Evolutionary conservation across 1,140 invertebrate genomes (phyloP).

Genomic region (Lepidurus apus): DNA sequence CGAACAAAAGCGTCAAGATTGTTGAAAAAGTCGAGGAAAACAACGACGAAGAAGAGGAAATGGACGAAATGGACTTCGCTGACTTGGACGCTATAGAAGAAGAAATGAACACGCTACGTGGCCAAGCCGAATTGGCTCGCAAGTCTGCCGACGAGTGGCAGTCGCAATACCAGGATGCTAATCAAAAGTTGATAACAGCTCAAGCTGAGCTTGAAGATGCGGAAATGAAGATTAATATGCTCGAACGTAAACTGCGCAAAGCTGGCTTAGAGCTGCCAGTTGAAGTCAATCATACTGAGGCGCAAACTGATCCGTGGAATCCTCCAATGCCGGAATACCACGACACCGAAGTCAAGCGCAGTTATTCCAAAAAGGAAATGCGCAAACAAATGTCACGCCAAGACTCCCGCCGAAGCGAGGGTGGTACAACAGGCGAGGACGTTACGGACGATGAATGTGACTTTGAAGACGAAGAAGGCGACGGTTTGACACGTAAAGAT

Average conservation of each 20-base stretch:
- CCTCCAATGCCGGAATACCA: constrained; percentile 36
- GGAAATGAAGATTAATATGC: constrained; percentile 63
- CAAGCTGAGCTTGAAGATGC: constrained; percentile 71
- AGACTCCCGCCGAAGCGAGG: constrained; percentile 34
- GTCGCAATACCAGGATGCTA: constrained; percentile 64
- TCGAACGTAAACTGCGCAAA: constrained; percentile 53
- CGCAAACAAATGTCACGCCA: constrained; percentile 39
- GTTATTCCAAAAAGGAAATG: constrained; percentile 41
- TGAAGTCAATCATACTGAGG: constrained; percentile 35
- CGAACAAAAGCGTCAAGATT: constrained; percentile 35
- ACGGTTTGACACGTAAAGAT: constrained; percentile 47
- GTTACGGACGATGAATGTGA: constrained; percentile 30
- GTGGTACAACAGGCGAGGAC: constrained; percentile 27
- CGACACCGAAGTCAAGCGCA: constrained; percentile 35
- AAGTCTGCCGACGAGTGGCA: constrained; percentile 72
- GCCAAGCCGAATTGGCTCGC: constrained; percentile 66
- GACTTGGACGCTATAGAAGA: constrained; percentile 44
- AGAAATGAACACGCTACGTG: constrained; percentile 53
- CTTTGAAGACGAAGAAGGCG: constrained; percentile 32
- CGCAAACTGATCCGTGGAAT: constrained; percentile 44
- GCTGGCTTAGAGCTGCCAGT: constrained; percentile 32
- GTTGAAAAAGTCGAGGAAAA: constrained; percentile 45
- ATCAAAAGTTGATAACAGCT: constrained; percentile 67
- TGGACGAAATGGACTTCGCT: constrained; percentile 50
- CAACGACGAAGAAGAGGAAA: constrained; percentile 65